Percentiles rank a stretch among this genome's conserved stretches.
These are phyloP conservation scores for Diachrysia chrysitis DNA, from an alignment of 2,888 invertebrate species.

Conservation along the genomic window DNA sequence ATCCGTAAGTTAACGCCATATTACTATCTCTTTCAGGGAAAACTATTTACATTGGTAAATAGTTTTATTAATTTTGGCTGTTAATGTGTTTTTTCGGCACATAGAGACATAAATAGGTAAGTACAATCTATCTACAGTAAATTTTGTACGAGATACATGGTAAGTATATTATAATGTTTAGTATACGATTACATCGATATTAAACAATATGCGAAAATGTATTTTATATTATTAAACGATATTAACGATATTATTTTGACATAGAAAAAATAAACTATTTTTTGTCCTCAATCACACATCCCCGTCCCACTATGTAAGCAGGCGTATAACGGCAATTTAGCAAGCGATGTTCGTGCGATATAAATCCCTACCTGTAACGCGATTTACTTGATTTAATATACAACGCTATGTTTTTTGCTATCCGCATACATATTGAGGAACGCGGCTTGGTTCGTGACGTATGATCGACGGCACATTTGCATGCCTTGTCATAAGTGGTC, in stretches of 20 bases:
- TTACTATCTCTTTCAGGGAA: too few relatives aligned
- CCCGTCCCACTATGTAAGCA: conserved; percentile 49
- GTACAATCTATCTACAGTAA: too few relatives aligned
- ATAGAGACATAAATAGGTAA: too few relatives aligned
- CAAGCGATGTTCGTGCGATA: conserved; percentile 56
- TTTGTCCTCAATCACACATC: conserved; percentile 18
- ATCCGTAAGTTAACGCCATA: too few relatives aligned
- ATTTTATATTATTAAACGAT: too few relatives aligned
- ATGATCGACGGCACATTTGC: conserved; percentile 64
- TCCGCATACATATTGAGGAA: conserved; percentile 52
- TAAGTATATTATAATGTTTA: too few relatives aligned
- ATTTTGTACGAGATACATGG: too few relatives aligned
- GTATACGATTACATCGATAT: not conserved
- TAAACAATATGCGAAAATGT: too few relatives aligned
- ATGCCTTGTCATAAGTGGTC: conserved; percentile 51
- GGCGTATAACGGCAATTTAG: conserved; percentile 63
- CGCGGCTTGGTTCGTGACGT: conserved; percentile 52
- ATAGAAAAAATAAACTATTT: not conserved
- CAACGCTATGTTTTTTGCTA: conserved; percentile 53
- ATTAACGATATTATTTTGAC: too few relatives aligned
- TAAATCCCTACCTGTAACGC: conserved; percentile 62
- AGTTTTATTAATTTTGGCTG: too few relatives aligned
- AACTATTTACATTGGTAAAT: too few relatives aligned
- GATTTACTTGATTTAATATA: conserved; percentile 68
- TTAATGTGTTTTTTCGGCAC: too few relatives aligned